Percentiles rank a stretch among this genome's conserved stretches.
Evolutionary conservation across 2,888 invertebrate species (phyloP).

Genomic region (Loripinus fragilis): DNA sequence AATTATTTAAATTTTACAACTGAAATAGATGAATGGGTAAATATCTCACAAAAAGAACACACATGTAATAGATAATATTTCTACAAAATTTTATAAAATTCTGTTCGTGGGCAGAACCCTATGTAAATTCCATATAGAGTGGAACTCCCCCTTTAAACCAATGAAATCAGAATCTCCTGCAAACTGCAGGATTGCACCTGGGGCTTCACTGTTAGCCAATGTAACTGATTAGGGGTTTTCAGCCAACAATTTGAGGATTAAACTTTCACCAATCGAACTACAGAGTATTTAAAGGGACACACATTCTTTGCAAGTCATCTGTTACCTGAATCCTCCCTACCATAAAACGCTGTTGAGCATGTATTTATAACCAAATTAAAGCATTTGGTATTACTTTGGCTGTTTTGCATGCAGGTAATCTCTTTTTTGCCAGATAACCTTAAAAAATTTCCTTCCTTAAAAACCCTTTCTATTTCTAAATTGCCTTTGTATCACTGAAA

Average conservation of each 20-base stretch:
- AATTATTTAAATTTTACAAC: no score
- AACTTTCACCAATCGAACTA: not conserved
- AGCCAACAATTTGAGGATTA: no score
- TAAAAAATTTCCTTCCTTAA: not conserved
- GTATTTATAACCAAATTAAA: not conserved
- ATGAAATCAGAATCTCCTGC: not conserved
- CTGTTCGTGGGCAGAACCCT: no score
- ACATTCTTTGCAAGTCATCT: not conserved
- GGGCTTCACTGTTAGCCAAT: no score
- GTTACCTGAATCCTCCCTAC: no score
- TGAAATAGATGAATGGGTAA: no score
- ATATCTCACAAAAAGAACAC: no score
- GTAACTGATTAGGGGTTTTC: no score
- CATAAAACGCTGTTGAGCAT: not conserved
- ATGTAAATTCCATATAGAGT: no score
- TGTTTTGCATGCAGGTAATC: not conserved
- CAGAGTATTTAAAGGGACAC: not conserved
- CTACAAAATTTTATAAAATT: no score
- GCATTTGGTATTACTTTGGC: not conserved
- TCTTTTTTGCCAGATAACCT: not conserved
- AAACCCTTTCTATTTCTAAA: not conserved
- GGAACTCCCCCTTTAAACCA: no score
- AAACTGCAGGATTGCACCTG: not conserved
- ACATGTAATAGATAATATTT: no score
- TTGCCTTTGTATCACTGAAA: not conserved